phyloP scores from a whole-genome alignment of 2,888 invertebrate species.

The Leptopilina drosophilae region DNA sequence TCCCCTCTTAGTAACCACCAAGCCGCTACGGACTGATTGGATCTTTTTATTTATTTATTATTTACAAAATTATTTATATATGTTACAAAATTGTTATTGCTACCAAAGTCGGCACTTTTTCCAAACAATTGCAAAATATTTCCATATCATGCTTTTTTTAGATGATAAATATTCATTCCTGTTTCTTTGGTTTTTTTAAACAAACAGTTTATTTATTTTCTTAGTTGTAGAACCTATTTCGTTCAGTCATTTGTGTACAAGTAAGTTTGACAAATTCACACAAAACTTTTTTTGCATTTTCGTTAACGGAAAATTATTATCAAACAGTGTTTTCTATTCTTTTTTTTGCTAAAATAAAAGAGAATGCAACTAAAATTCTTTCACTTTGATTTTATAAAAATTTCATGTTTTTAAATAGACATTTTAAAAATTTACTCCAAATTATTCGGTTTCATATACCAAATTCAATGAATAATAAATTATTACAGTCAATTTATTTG shows the following conservation, averaged over 20 bases:
- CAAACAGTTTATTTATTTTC: neutral
- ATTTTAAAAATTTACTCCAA: too few relatives aligned
- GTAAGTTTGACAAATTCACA: neutral
- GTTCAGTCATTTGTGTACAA: neutral
- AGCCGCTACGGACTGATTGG: constrained; percentile 71
- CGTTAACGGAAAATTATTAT: too few relatives aligned
- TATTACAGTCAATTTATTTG: too few relatives aligned
- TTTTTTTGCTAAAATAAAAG: too few relatives aligned
- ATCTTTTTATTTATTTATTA: constrained; percentile 69
- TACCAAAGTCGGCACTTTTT: constrained; percentile 70
- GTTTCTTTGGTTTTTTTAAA: neutral
- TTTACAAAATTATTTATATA: constrained; percentile 68
- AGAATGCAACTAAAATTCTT: too few relatives aligned
- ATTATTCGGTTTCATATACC: too few relatives aligned
- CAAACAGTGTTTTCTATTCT: too few relatives aligned
- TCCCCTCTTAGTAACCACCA: constrained; percentile 64
- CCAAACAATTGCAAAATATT: constrained; percentile 65
- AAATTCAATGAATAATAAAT: too few relatives aligned
- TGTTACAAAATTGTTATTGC: constrained; percentile 76
- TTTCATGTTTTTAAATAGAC: too few relatives aligned
- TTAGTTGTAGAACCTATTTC: neutral
- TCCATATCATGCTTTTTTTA: constrained; percentile 4
- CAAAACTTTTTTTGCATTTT: neutral
- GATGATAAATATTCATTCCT: neutral
- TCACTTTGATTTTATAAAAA: too few relatives aligned